phyloP scores from a whole-genome alignment of 2,888 invertebrate genomes.

The Eupithecia pulchellata region DNA sequence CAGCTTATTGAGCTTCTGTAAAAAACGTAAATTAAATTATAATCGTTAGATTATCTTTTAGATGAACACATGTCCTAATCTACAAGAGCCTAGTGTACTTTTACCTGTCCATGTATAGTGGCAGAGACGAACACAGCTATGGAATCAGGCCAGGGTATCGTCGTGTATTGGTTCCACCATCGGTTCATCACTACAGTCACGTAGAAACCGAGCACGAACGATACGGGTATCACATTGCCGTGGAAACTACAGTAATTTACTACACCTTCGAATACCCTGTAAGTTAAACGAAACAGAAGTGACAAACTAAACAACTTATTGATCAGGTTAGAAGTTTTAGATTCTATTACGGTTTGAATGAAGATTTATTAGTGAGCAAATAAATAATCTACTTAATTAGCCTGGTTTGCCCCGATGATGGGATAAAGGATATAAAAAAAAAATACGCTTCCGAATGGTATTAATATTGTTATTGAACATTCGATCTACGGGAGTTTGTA shows the following conservation, averaged over 20 bases:
- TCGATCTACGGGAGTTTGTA: too few relatives aligned
- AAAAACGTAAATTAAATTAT: neutral
- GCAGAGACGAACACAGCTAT: constrained; percentile 94
- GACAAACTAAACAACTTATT: neutral
- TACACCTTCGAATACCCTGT: constrained; percentile 92
- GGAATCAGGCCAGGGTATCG: constrained; percentile 94
- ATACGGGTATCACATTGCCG: constrained; percentile 94
- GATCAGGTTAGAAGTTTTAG: neutral
- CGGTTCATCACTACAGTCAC: constrained; percentile 96
- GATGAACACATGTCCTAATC: neutral
- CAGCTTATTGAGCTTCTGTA: neutral
- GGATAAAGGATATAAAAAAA: too few relatives aligned
- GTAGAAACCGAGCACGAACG: constrained; percentile 97
- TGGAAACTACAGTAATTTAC: constrained; percentile 94
- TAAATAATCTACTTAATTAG: too few relatives aligned
- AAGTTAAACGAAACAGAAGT: constrained; percentile 53
- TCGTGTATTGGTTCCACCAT: constrained; percentile 95
- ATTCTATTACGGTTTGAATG: neutral
- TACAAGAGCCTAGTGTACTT: neutral
- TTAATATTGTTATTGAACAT: too few relatives aligned
- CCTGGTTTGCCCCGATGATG: too few relatives aligned
- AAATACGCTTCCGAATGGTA: too few relatives aligned
- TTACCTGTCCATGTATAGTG: constrained; percentile 91
- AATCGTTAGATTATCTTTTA: neutral
- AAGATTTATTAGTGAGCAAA: neutral